phyloP scores from a whole-genome alignment of 53 echinoderm and acorn worm species.

The Luidia sarsii region DNA sequence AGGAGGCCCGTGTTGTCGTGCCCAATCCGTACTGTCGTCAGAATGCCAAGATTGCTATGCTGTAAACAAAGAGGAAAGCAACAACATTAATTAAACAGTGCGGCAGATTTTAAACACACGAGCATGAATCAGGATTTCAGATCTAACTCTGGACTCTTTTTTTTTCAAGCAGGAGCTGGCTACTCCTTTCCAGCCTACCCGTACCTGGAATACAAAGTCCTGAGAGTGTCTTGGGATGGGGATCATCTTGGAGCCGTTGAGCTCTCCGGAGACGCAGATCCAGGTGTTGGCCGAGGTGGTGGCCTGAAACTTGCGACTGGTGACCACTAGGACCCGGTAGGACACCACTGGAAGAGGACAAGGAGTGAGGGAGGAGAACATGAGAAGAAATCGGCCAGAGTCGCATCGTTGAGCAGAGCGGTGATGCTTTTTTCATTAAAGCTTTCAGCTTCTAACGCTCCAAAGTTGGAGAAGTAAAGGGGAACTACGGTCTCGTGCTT shows the following conservation, averaged over 20 bases:
- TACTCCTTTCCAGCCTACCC: no score
- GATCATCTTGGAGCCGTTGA: conserved; percentile 83
- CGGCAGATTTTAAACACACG: no score
- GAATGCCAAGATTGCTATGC: conserved; percentile 91
- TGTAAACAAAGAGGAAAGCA: conserved; percentile 39
- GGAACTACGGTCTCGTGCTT: no score
- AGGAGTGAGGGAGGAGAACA: not conserved
- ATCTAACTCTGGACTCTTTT: no score
- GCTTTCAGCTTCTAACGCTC: no score
- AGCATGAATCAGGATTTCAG: no score
- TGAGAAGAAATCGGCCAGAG: not conserved
- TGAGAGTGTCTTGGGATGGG: conserved; percentile 85
- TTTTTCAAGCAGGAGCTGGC: no score
- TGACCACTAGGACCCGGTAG: conserved; percentile 87
- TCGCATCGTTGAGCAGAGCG: not conserved
- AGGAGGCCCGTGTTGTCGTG: conserved; percentile 94
- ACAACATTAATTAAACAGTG: no score
- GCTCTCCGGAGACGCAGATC: conserved; percentile 90
- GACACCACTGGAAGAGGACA: conserved; percentile 60
- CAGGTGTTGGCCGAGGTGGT: conserved; percentile 91
- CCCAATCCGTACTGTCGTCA: conserved; percentile 92
- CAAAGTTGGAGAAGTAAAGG: no score
- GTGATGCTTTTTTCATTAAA: not conserved
- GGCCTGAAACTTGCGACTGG: conserved; percentile 96
- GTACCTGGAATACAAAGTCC: conserved; percentile 91